A percentile compares a stretch with the other conserved stretches of the same genome.
Evolutionary conservation across 2,113 vertebrate species (phyloP).

Genomic region (Grammomys surdaster): DNA sequence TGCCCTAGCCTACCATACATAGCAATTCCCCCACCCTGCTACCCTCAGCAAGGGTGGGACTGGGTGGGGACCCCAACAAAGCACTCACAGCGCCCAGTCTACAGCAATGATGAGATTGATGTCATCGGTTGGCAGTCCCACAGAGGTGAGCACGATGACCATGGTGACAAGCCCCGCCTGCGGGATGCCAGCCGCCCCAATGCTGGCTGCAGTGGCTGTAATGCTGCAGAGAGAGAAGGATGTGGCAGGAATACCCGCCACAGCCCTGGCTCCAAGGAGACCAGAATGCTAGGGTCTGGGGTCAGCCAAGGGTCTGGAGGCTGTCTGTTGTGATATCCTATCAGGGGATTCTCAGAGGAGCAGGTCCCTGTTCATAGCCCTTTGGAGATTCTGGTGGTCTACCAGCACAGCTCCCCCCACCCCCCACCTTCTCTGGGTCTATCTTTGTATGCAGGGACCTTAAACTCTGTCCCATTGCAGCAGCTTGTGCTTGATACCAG

Average conservation of each 20-base stretch:
- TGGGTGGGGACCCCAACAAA: background rate
- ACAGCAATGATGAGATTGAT: slow-evolving; percentile 97
- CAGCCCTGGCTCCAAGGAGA: background rate
- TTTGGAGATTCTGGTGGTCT: background rate
- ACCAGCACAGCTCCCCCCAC: background rate
- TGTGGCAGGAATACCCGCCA: too few relatives aligned
- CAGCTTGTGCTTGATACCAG: background rate
- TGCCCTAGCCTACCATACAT: background rate
- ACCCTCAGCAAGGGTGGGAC: background rate
- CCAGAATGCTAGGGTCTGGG: background rate
- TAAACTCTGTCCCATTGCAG: background rate
- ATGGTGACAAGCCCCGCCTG: slow-evolving; percentile 98
- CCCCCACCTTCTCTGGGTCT: background rate
- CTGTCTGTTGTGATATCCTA: background rate
- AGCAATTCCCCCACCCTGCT: background rate
- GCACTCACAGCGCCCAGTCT: slow-evolving; percentile 98
- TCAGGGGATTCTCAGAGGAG: background rate
- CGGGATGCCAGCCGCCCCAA: slow-evolving; percentile 97
- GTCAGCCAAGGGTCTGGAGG: background rate
- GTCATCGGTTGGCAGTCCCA: slow-evolving; percentile 97
- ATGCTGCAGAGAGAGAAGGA: slow-evolving; percentile 88
- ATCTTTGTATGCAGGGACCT: background rate
- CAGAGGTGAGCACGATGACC: slow-evolving; percentile 98
- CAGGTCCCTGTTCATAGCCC: background rate
- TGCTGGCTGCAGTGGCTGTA: slow-evolving; percentile 98